Evolutionary conservation across 2,797 vertebrate species (phyloP).

Genomic region (Gymnopithys bicolor): DNA sequence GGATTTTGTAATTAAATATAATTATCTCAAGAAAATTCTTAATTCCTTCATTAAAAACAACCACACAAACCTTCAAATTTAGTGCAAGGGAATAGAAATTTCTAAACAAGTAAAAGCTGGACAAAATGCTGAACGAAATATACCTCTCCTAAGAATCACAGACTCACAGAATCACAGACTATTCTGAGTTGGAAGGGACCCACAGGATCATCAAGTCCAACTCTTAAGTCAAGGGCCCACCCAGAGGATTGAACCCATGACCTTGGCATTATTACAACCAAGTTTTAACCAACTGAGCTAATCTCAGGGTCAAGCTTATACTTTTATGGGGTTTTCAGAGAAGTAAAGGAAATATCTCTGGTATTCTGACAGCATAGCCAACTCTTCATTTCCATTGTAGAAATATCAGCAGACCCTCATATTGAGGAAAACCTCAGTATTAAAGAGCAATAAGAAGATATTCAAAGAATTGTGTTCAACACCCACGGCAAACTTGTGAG

Average conservation of each 20-base stretch:
- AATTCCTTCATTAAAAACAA: not conserved
- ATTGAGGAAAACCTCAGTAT: not conserved
- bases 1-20: not conserved
- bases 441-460: not conserved
- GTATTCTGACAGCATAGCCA: not conserved
- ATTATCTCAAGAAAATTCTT: not conserved
- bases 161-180: too few relatives aligned
- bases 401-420: not conserved
- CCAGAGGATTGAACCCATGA: too few relatives aligned
- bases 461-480: rapidly evolving
- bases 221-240: too few relatives aligned
- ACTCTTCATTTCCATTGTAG: not conserved
- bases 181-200: too few relatives aligned
- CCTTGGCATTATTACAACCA: too few relatives aligned
- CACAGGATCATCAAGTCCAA: too few relatives aligned
- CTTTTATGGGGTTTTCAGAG: not conserved
- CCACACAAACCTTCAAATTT: not conserved
- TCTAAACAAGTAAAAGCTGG: not conserved
- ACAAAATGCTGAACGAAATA: not conserved
- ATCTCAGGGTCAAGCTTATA: not conserved
- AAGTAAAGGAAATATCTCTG: not conserved
- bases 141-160: not conserved
- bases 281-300: too few relatives aligned
- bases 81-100: not conserved
- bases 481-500: not conserved